These are phyloP conservation scores for Machaerirhynchus nigripectus DNA, from an alignment of 2,113 vertebrate genomes.

Conservation along the genomic window DNA sequence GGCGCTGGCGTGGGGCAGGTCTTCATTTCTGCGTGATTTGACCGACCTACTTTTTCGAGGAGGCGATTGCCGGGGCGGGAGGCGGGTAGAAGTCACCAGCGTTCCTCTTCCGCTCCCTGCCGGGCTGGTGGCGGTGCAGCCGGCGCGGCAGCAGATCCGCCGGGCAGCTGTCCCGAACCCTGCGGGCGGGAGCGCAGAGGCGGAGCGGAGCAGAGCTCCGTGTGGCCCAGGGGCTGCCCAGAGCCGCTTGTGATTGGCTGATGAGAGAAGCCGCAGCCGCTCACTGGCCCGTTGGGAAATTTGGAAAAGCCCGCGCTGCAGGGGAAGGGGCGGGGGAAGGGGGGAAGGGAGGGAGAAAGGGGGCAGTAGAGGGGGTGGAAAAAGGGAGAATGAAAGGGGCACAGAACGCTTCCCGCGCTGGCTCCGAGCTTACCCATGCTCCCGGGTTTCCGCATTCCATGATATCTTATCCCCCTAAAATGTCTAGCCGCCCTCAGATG, in stretches of 20 bases:
- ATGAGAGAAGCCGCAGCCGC: fast-evolving
- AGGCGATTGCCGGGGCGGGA: background rate
- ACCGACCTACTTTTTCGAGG: background rate
- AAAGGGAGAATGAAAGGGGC: fast-evolving
- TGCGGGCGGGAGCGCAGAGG: background rate
- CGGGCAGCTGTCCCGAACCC: fast-evolving
- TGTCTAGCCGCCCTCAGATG: fast-evolving
- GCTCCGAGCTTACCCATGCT: fast-evolving
- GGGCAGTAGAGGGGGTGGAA: background rate
- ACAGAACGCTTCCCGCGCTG: fast-evolving
- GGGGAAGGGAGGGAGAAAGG: no score
- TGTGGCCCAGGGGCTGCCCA: fast-evolving
- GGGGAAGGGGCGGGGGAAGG: no score
- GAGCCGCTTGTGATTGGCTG: fast-evolving
- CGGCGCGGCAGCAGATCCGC: background rate
- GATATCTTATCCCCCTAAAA: fast-evolving
- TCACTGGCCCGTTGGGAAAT: background rate
- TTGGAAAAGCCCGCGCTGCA: conserved; percentile 26
- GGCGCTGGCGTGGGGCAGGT: background rate
- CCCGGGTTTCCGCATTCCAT: fast-evolving
- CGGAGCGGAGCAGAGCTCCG: fast-evolving
- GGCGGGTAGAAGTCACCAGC: fast-evolving
- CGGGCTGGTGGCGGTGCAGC: background rate
- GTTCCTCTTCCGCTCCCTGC: background rate
- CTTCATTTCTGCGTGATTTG: background rate